Percentiles rank a stretch among this genome's conserved stretches.
Conservation (phyloP, 2,797 vertebrate genomes). For the Poeciliopsis paucimaculata region DNA sequence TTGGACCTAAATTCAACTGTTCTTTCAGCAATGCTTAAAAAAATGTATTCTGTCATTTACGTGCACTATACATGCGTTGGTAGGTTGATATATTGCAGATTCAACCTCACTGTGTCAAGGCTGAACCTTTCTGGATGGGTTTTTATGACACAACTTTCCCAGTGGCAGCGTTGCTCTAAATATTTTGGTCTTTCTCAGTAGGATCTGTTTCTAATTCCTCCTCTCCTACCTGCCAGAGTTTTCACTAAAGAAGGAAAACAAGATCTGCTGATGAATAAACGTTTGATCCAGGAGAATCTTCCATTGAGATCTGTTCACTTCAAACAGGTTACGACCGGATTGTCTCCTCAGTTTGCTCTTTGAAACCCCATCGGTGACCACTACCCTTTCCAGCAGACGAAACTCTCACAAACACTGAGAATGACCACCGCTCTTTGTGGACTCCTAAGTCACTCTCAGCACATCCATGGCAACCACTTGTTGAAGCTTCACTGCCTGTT, state of each 20-base stretch:
- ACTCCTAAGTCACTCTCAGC: slow-evolving; percentile 71
- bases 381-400: slow-evolving; percentile 31
- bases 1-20: background rate
- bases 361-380: slow-evolving; percentile 22
- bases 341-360: background rate
- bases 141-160: background rate
- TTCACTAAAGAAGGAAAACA: background rate
- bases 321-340: slow-evolving; percentile 13
- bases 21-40: background rate
- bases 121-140: background rate
- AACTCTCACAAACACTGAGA: slow-evolving; percentile 20
- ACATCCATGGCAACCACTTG: slow-evolving; percentile 82
- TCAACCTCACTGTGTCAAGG: background rate
- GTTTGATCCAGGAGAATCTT: background rate
- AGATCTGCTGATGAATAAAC: background rate
- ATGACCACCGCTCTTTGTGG: slow-evolving; percentile 63
- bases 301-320: background rate
- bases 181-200: background rate
- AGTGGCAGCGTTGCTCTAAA: background rate
- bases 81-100: background rate
- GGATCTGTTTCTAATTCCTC: background rate
- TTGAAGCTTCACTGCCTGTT: slow-evolving; percentile 84
- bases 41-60: background rate
- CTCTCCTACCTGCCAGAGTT: background rate
- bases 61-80: background rate